A percentile compares a stretch with the other conserved stretches of the same genome.
phyloP scores from a whole-genome alignment of 2,797 vertebrate species.

The Etheostoma nigrum region DNA sequence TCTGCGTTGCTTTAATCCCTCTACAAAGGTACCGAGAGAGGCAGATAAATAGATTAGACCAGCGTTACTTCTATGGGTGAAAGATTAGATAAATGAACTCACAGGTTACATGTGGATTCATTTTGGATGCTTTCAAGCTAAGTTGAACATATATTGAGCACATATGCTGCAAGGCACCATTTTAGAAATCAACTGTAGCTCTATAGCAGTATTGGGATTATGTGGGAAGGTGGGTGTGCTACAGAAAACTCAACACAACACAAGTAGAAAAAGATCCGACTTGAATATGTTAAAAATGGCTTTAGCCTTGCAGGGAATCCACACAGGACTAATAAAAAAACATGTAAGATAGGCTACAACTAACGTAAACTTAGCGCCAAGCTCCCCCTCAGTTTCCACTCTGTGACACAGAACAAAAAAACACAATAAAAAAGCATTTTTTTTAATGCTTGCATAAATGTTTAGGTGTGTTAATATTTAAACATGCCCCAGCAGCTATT shows the following conservation, averaged over 20 bases:
- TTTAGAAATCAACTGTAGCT: background rate
- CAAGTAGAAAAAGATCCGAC: slow-evolving; percentile 15
- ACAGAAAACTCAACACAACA: background rate
- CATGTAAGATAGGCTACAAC: slow-evolving; percentile 51
- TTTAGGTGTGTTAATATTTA: slow-evolving; percentile 9
- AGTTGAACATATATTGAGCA: slow-evolving; percentile 19
- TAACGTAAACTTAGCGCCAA: slow-evolving; percentile 71
- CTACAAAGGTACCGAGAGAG: slow-evolving; percentile 21
- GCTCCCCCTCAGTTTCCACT: slow-evolving; percentile 57
- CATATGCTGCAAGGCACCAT: background rate
- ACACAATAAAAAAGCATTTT: background rate
- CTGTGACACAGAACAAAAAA: slow-evolving; percentile 37
- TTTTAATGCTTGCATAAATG: background rate
- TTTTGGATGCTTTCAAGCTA: background rate
- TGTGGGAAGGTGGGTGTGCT: slow-evolving; percentile 43
- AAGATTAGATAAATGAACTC: slow-evolving; percentile 24
- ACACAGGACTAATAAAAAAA: slow-evolving; percentile 60
- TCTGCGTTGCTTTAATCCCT: slow-evolving; percentile 46
- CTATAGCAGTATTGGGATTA: background rate
- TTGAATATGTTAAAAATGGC: slow-evolving; percentile 60
- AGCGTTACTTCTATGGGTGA: slow-evolving; percentile 8
- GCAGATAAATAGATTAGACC: slow-evolving; percentile 38
- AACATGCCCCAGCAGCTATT: background rate
- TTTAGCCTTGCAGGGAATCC: slow-evolving; percentile 63
- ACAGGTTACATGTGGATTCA: slow-evolving; percentile 21